Base-by-base conservation (phyloP, 2,113 vertebrate species). In the Danio rerio region DNA sequence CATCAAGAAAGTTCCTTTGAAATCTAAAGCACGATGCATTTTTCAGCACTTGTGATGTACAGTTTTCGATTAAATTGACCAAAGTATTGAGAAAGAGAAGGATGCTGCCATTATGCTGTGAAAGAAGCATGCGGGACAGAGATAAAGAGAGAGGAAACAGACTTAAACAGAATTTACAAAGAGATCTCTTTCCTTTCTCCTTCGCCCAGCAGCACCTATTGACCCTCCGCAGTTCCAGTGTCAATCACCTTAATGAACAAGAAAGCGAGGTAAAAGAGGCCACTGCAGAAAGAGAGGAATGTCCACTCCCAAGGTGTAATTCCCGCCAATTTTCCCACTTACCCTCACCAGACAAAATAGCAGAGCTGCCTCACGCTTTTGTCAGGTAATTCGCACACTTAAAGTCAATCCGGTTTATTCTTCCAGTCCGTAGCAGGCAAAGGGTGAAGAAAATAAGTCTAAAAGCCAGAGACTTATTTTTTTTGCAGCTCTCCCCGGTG, bases 211-310 rank as follows among this genome's bases (percentile, higher is more conserved):
- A 40, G 58, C 20, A 63, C 75, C 59, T 78, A 78, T 78, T 78
- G 59, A 63, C 59, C 75, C 45, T 78, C 72, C 50, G 58, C 12
- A 50, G 20, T 50, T 63, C 59, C 75, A 31, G 75, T 78, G 76
- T 78, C 76, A 78, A 65, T 78, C 76, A 65, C 61, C 49, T 66
- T 78, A 78, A 78, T 66, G 76, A 78, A 78, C 76, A 53, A 40
- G 61, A 74, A 56, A 65, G 62, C 6, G 49, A 42, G 62, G 31
- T 53, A 66, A 78, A 50, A 61, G 74, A 77, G 58, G 56, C 18
- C 74, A 62, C 50, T 43, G 42, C 15, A 50, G 49, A 42, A 53
- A 66, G 61, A 79, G 62, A 55, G 77, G 61, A 49, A 11, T 66
- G 61, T 66, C 77, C 50, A 43, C 77, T 79, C 61, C 10, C 50